Percentiles rank a stretch among this genome's conserved stretches.
These are phyloP conservation scores for Mus musculus DNA, from an alignment of 2,113 vertebrate species.

Conservation along the genomic window GRCm39 chr2:152867501-152868000, in stretches of 20 bases:
- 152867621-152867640: neutral
- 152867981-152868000: no score
- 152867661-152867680: neutral
- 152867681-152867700: neutral
- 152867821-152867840: neutral
- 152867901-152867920: no score
- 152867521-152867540: neutral
- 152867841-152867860: no score
- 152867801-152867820: neutral
- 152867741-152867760: neutral
- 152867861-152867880: no score
- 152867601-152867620: neutral
- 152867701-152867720: neutral
- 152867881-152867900: no score
- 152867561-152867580: neutral
- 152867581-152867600: neutral
- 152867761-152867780: neutral
- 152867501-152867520: constrained; percentile 35
- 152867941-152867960: no score
- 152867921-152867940: no score
- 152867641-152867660: neutral
- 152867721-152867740: neutral
- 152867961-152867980: no score
- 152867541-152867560: neutral
- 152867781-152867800: neutral